Evolutionary conservation across 2,113 vertebrate species (phyloP), one percentile per base, ranked within the genome.

Genomic region (Prionailurus bengalensis): DNA sequence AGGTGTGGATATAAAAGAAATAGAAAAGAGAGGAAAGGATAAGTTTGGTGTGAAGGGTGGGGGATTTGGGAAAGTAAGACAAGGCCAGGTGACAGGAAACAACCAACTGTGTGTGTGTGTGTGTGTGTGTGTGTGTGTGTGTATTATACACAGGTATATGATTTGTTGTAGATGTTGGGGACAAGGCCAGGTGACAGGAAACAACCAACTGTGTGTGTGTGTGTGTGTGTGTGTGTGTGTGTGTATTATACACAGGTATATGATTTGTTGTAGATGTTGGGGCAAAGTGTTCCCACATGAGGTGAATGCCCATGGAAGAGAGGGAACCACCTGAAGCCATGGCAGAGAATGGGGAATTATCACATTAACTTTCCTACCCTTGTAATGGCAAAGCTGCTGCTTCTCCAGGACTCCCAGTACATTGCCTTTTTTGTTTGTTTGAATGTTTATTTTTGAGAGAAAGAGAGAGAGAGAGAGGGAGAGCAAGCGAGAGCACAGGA

Each of bases 401-500:
- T 58, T 92, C 42, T 80, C 19, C 42, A 31, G 27, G 29, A 66
- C 79, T 96, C 88, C 36, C 63, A 23, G 53, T 48, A 53, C 17
- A 13, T 90, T 87, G 15, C 29, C 94, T 88, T 71, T 88, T 51
- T 58, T 61, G 7, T 58, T 61, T 58, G 17, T 58, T 58, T 58
- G 55, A 61, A 61, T 61, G 58, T 23, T 61, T 23, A 61, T 23
- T 61, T 61, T 61, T 61, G 58, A 23, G 55, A 55, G 53, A 17
- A 36, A 36, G 36, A 39, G 4, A 39, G 39, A 39, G 53, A 19
- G 55, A 7, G 16, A 6, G 55, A 55, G 55, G 45, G 45, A 45
- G 45, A 45, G 45, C 45, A 45, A 45, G 45, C 0, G 0, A 0
- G 45, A 45, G 8, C 7, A 0, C 17, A 55, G 55, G 55, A 55